These are phyloP conservation scores for Sturnira hondurensis DNA, from an alignment of 2,113 vertebrate genomes.

Conservation along the genomic window DNA sequence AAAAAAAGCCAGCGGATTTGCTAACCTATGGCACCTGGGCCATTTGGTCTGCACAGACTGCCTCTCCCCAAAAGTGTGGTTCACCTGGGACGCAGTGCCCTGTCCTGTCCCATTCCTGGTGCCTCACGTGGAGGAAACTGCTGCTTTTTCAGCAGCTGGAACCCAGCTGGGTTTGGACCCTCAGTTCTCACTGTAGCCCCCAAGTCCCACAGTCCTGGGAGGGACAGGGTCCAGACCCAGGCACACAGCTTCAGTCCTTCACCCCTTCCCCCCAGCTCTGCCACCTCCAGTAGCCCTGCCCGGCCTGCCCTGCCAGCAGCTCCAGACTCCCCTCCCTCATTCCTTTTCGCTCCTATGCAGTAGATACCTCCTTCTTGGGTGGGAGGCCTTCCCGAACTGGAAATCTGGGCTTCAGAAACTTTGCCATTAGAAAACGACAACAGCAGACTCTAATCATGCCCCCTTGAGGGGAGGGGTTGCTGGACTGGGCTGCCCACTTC, in stretches of 20 bases:
- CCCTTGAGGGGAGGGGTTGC: too few species aligned
- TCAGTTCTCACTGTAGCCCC: not conserved
- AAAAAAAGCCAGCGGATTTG: not conserved
- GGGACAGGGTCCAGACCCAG: not conserved
- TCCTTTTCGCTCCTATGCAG: not conserved
- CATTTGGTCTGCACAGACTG: not conserved
- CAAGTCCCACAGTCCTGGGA: rapidly evolving
- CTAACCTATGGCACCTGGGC: not conserved
- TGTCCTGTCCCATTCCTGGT: not conserved
- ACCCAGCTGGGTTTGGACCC: not conserved
- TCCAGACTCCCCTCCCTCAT: not conserved
- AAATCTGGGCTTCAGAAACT: not conserved
- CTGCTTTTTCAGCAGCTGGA: not conserved
- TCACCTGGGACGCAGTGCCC: not conserved
- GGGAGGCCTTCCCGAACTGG: not conserved
- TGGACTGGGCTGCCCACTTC: not conserved
- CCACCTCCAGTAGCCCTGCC: not conserved
- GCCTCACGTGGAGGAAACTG: not conserved
- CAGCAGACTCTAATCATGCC: not conserved
- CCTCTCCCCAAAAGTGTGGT: not conserved
- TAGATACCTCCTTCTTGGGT: not conserved
- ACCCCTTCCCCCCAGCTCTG: too few species aligned
- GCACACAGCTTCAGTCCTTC: not conserved
- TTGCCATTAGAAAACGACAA: not conserved
- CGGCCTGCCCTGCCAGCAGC: not conserved